A percentile compares a stretch with the other conserved stretches of the same genome.
phyloP scores from a whole-genome alignment of 2,888 invertebrate species.

The Lasioglossum leucozonium region DNA sequence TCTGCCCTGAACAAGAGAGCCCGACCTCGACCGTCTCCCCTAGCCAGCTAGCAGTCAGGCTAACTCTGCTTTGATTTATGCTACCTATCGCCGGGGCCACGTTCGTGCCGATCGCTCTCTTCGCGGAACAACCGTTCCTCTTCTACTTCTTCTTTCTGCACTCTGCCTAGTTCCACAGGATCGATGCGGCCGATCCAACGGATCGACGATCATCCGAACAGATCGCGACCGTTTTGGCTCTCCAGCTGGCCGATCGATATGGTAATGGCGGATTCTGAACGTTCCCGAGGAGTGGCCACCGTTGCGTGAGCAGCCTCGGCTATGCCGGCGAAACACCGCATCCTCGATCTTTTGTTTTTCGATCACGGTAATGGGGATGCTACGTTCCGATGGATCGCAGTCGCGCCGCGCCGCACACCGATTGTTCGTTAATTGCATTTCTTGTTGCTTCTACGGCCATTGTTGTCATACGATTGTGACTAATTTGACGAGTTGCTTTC shows the following conservation, averaged over 20 bases:
- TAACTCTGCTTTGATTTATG: constrained; percentile 44
- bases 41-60: constrained; percentile 5
- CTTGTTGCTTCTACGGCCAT: not conserved
- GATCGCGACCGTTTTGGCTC: constrained; percentile 4
- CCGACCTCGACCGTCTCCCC: constrained; percentile 38
- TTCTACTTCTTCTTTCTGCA: not conserved
- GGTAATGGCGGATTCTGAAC: constrained; percentile 32
- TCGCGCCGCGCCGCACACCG: not conserved
- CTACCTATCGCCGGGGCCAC: not conserved
- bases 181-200: not conserved
- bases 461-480: not conserved
- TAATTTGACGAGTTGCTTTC: not conserved
- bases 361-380: constrained; percentile 2
- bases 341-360: not conserved
- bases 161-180: not conserved
- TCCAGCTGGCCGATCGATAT: constrained; percentile 10
- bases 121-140: not conserved
- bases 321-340: constrained; percentile 21
- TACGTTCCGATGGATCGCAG: constrained; percentile 2
- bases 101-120: constrained; percentile 18
- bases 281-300: constrained; percentile 44
- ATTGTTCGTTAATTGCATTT: not conserved
- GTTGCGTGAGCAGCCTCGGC: constrained; percentile 32
- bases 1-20: constrained; percentile 12
- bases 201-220: not conserved